phyloP scores from a whole-genome alignment of 30 jellyfish, hydroid and myxozoan genomes.

The Calvadosia cruxmelitensis region DNA sequence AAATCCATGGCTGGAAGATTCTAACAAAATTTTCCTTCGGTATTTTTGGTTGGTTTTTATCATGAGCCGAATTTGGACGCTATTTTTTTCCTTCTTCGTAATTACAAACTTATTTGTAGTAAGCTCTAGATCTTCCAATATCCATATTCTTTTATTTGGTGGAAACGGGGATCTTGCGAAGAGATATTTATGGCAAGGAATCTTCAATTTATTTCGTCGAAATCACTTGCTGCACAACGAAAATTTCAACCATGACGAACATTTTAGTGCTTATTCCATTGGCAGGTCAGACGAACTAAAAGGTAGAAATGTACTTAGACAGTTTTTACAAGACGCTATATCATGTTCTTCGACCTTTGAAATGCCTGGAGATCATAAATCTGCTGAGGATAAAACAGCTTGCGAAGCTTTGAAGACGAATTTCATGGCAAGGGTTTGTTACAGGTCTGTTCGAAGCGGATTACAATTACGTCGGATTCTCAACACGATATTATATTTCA shows the following conservation, averaged over 20 bases:
- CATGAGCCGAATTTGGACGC: too few relatives aligned
- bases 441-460: background rate
- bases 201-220: slow-evolving; percentile 5
- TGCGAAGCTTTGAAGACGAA: background rate
- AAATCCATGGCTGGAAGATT: too few relatives aligned
- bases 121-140: too few relatives aligned
- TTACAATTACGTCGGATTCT: slow-evolving; percentile 4
- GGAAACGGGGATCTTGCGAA: slow-evolving; percentile 49
- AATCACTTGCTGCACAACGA: background rate
- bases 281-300: slow-evolving; percentile 18
- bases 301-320: slow-evolving; percentile 3
- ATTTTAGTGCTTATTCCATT: slow-evolving; percentile 15
- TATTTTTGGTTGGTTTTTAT: too few relatives aligned
- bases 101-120: too few relatives aligned
- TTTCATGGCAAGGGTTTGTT: background rate
- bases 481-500: background rate
- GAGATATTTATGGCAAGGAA: slow-evolving; percentile 48
- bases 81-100: too few relatives aligned
- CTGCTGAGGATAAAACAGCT: background rate
- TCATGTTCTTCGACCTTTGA: background rate
- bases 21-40: too few relatives aligned
- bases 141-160: slow-evolving; percentile 36
- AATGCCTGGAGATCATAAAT: background rate
- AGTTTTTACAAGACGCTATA: slow-evolving; percentile 1
- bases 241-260: background rate